Evolutionary conservation across 2,888 invertebrate genomes (phyloP).

Genomic region (Diarsia dahlii): DNA sequence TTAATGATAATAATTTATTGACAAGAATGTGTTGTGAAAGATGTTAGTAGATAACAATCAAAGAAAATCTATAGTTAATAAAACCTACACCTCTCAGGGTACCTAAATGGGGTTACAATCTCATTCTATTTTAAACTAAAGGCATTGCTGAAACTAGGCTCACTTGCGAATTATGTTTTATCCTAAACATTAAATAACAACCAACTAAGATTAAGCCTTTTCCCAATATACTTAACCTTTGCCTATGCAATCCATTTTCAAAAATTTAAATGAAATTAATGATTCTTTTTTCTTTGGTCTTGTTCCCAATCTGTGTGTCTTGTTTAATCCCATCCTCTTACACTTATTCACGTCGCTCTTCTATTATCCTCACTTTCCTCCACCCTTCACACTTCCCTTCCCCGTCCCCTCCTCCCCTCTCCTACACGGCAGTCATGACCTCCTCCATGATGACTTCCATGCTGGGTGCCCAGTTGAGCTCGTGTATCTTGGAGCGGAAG

Average conservation of each 20-base stretch:
- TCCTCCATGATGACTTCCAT: constrained; percentile 83
- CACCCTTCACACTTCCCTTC: neutral
- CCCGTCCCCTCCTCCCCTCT: neutral
- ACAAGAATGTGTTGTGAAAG: neutral
- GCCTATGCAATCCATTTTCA: neutral
- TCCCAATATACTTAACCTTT: neutral
- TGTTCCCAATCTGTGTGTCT: neutral
- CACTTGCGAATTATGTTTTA: neutral
- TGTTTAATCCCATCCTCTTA: neutral
- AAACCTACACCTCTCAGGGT: neutral
- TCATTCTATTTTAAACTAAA: neutral
- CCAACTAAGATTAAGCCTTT: neutral
- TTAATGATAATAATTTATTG: neutral
- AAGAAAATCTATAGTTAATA: neutral
- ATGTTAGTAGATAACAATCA: neutral
- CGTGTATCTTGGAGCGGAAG: constrained; percentile 83
- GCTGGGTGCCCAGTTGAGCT: constrained; percentile 84
- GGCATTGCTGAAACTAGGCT: neutral
- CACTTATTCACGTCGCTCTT: neutral
- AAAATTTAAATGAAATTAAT: neutral
- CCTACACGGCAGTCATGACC: constrained; percentile 76
- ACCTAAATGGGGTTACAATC: neutral
- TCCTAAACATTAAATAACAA: neutral
- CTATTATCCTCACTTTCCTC: neutral
- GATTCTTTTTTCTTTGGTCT: neutral